Evolutionary conservation across 2,888 invertebrate genomes (phyloP).

Genomic region (Nomada lathburiana): DNA sequence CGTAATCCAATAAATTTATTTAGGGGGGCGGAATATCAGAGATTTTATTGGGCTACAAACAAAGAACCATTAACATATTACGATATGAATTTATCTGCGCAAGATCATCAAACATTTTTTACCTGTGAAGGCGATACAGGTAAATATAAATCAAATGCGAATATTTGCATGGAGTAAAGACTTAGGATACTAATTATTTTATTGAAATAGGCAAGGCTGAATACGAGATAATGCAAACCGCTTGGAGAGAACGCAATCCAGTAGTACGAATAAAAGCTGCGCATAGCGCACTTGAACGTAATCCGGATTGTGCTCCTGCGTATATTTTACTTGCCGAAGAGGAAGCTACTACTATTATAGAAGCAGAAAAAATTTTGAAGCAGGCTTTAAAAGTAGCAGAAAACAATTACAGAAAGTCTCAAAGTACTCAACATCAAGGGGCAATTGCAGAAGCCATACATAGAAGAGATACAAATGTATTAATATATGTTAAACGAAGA

Average conservation of each 20-base stretch:
- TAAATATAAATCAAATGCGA: not conserved
- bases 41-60: conserved; percentile 96
- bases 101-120: conserved; percentile 99
- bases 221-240: conserved; percentile 97
- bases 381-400: conserved; percentile 94
- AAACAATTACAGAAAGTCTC: conserved; percentile 91
- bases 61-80: conserved; percentile 99
- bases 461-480: conserved; percentile 95
- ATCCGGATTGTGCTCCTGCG: conserved; percentile 97
- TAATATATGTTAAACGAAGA: conserved; percentile 97
- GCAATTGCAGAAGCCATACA: conserved; percentile 91
- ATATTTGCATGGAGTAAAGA: not conserved
- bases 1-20: conserved; percentile 97
- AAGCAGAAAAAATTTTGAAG: conserved; percentile 93
- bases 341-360: conserved; percentile 96
- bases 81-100: conserved; percentile 99
- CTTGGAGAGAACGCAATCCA: conserved; percentile 98
- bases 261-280: conserved; percentile 96
- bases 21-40: conserved; percentile 97
- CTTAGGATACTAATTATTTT: not conserved
- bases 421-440: conserved; percentile 92
- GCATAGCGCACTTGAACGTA: conserved; percentile 93
- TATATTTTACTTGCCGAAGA: conserved; percentile 98
- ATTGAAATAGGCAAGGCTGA: conserved; percentile 90
- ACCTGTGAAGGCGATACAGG: conserved; percentile 95